A percentile compares a stretch with the other conserved stretches of the same genome.
Evolutionary conservation across 2,888 invertebrate genomes (phyloP).

Genomic region (Erpobdella octoculata): DNA sequence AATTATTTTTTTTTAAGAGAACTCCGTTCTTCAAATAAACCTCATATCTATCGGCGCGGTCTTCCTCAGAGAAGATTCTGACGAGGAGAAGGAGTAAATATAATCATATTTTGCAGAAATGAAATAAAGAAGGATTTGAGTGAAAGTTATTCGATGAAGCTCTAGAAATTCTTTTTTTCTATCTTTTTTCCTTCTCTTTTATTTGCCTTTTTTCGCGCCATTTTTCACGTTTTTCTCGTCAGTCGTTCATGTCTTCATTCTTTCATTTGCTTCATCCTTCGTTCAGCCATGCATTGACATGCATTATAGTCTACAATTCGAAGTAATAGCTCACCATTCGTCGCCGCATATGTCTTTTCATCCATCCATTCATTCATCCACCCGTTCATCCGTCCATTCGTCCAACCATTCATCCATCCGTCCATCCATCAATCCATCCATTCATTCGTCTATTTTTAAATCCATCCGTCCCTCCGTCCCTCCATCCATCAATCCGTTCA

Average conservation of each 20-base stretch:
- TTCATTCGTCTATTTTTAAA: background rate
- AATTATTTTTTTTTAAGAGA: too few species aligned
- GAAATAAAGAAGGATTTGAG: too few species aligned
- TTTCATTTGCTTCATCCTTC: background rate
- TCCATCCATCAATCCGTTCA: too few species aligned
- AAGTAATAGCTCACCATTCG: background rate
- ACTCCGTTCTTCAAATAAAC: too few species aligned
- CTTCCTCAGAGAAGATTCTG: too few species aligned
- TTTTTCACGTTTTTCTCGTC: background rate
- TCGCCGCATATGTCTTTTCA: background rate
- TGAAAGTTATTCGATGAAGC: too few species aligned
- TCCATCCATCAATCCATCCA: slow-evolving; percentile 9
- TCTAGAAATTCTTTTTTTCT: too few species aligned
- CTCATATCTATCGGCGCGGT: too few species aligned
- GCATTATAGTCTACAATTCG: too few species aligned
- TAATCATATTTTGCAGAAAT: too few species aligned
- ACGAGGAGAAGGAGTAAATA: too few species aligned
- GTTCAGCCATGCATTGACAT: background rate
- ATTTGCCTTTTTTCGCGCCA: background rate
- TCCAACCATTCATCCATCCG: slow-evolving; percentile 2
- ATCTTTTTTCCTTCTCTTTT: background rate
- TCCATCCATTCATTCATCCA: slow-evolving; percentile 6
- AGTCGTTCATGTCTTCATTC: background rate
- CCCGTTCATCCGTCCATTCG: background rate
- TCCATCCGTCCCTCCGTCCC: too few species aligned